Conservation (phyloP, 2,113 vertebrate genomes). For the Odocoileus virginianus region DNA sequence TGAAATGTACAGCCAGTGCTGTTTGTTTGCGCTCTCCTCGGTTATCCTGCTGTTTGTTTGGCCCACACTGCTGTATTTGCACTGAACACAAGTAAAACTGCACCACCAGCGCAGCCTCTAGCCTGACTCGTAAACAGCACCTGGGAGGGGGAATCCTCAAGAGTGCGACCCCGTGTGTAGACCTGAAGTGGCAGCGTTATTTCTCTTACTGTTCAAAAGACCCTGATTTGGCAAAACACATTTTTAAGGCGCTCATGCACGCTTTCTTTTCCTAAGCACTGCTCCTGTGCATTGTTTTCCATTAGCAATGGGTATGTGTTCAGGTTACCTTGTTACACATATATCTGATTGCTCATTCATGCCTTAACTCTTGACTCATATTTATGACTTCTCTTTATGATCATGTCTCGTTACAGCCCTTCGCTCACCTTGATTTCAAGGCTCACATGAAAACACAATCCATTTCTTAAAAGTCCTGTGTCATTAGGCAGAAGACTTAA, state of each 20-base stretch:
- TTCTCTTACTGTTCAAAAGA: not conserved
- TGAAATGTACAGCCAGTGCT: not conserved
- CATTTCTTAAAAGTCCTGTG: not conserved
- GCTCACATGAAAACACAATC: not conserved
- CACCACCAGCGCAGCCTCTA: not conserved
- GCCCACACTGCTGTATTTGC: slow-evolving; percentile 60
- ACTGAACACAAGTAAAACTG: not conserved
- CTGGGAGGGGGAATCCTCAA: not conserved
- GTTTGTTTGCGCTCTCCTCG: slow-evolving; percentile 65
- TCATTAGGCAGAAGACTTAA: not conserved
- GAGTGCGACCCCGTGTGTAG: not conserved
- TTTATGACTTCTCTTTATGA: not conserved
- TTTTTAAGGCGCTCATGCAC: not conserved
- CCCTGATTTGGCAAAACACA: not conserved
- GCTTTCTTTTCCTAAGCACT: not conserved
- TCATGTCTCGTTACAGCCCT: not conserved
- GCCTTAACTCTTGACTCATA: not conserved
- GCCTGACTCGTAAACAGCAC: slow-evolving; percentile 25
- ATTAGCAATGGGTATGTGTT: not conserved
- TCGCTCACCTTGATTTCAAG: not conserved
- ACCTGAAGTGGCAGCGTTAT: not conserved
- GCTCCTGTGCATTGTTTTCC: not conserved
- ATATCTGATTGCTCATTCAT: not conserved
- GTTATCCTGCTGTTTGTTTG: slow-evolving; percentile 70
- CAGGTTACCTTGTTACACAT: not conserved